These are phyloP conservation scores for Cephus sareptanus DNA, from an alignment of 2,888 invertebrate genomes.

Conservation along the genomic window DNA sequence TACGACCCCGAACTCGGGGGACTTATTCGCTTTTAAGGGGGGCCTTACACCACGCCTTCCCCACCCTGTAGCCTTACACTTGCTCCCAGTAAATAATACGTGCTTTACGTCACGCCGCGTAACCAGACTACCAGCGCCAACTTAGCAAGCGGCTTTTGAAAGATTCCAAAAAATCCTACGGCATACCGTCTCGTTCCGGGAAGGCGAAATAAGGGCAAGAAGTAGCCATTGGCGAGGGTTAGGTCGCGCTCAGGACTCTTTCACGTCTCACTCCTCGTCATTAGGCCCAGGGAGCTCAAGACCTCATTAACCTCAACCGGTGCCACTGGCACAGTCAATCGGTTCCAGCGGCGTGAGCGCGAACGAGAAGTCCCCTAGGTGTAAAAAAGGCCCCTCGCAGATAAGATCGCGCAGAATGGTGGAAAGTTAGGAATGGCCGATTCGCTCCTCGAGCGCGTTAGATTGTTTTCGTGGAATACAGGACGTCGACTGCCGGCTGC, in stretches of 20 bases:
- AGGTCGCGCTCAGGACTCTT: constrained; percentile 37
- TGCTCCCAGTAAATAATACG: constrained; percentile 1
- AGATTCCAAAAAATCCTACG: constrained; percentile 44
- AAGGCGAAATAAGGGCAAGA: constrained; percentile 49
- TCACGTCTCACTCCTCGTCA: too few species aligned
- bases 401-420: too few species aligned
- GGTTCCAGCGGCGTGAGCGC: too few species aligned
- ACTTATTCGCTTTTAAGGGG: background rate
- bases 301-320: too few species aligned
- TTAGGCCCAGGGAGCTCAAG: too few species aligned
- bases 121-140: constrained; percentile 14
- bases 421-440: too few species aligned
- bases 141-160: constrained; percentile 30
- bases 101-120: constrained; percentile 17
- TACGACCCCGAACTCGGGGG: constrained; percentile 22
- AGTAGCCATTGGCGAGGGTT: constrained; percentile 27
- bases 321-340: too few species aligned
- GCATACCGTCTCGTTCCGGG: constrained; percentile 39
- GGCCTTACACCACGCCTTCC: constrained; percentile 4
- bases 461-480: too few species aligned
- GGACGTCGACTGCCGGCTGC: too few species aligned
- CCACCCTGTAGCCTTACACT: constrained; percentile 1
- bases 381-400: too few species aligned
- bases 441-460: too few species aligned
- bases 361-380: too few species aligned